Evolutionary conservation across 2,888 invertebrate genomes (phyloP).

Genomic region (Chymomyza caudatula): DNA sequence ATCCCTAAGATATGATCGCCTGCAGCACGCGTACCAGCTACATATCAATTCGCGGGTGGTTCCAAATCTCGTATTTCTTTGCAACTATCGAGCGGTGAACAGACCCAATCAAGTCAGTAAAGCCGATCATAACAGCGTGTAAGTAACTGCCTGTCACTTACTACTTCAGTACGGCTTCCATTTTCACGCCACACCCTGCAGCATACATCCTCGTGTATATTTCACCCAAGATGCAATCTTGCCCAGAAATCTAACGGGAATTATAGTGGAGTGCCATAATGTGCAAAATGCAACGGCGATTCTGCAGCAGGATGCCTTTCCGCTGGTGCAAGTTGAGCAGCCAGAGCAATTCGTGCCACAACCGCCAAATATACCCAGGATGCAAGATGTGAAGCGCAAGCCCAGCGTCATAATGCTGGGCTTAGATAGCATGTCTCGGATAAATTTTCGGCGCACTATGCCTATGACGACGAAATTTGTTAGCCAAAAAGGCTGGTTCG

Average conservation of each 20-base stretch:
- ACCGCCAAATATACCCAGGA: conserved; percentile 41
- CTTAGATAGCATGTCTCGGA: conserved; percentile 83
- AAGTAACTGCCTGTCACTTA: background rate
- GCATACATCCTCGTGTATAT: conserved; percentile 39
- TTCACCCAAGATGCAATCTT: conserved; percentile 42
- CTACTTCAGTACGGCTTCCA: background rate
- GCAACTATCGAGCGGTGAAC: conserved; percentile 59
- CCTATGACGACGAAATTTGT: conserved; percentile 83
- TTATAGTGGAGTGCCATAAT: conserved; percentile 74
- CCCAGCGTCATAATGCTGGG: conserved; percentile 83
- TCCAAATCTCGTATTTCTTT: conserved; percentile 28
- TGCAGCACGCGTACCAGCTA: conserved; percentile 28
- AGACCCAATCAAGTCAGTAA: conserved; percentile 18
- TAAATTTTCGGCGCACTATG: conserved; percentile 83
- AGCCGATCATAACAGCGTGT: conserved; percentile 33
- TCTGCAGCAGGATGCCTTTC: conserved; percentile 78
- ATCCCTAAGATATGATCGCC: conserved; percentile 15
- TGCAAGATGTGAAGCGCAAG: conserved; percentile 79
- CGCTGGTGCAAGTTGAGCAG: conserved; percentile 79
- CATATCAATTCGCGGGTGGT: conserved; percentile 29
- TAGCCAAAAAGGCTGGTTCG: conserved; percentile 81
- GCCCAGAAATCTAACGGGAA: conserved; percentile 44
- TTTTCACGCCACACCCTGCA: conserved; percentile 2
- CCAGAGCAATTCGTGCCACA: conserved; percentile 54
- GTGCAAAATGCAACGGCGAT: conserved; percentile 36